Evolutionary conservation across 2,797 vertebrate species (phyloP).

Genomic region (Scolopax rusticola): DNA sequence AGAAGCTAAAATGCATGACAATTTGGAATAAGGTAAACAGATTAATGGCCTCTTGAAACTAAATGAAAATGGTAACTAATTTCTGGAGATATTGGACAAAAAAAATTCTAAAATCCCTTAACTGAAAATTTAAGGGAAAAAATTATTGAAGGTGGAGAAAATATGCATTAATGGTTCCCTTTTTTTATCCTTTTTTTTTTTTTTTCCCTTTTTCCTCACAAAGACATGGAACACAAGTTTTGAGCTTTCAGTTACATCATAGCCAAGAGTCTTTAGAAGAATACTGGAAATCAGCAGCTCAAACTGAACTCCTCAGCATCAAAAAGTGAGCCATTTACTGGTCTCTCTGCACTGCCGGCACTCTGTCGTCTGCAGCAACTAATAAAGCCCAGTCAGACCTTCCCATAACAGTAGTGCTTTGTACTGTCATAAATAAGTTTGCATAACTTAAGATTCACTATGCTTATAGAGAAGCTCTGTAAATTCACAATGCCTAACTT

Average conservation of each 20-base stretch:
- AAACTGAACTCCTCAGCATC: neutral
- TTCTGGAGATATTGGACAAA: neutral
- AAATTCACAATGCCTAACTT: neutral
- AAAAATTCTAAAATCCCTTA: neutral
- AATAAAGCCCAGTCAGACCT: neutral
- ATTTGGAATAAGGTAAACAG: neutral
- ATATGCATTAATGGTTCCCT: neutral
- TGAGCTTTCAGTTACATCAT: neutral
- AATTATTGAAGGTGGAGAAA: neutral
- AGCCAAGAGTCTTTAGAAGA: neutral
- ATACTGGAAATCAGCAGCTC: neutral
- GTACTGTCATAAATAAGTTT: neutral
- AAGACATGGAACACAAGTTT: neutral
- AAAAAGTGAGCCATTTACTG: neutral
- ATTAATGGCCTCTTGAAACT: neutral
- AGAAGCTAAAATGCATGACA: neutral
- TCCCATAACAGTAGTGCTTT: neutral
- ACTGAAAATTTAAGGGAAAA: neutral
- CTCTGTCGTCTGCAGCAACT: neutral
- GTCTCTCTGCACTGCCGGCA: neutral
- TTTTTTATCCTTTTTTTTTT: neutral
- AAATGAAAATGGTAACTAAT: neutral
- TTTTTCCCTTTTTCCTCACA: neutral
- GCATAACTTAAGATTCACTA: neutral
- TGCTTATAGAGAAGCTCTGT: neutral